Percentiles rank a stretch among this genome's conserved stretches.
phyloP scores from a whole-genome alignment of 2,888 invertebrate species.

The Eupithecia tripunctaria region DNA sequence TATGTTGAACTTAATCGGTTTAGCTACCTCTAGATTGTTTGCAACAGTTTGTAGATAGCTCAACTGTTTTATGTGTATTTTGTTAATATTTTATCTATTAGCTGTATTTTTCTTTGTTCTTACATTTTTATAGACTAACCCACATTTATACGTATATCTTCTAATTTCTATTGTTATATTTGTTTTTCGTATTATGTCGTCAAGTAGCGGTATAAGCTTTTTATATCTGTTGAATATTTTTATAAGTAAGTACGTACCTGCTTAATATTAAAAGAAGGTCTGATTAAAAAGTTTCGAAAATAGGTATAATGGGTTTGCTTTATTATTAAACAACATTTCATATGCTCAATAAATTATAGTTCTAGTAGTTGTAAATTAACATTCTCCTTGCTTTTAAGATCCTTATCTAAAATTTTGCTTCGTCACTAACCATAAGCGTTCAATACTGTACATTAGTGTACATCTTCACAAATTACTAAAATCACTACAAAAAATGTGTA shows the following conservation, averaged over 20 bases:
- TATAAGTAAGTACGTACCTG: too few relatives aligned
- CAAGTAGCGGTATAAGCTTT: background rate
- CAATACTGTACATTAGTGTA: too few relatives aligned
- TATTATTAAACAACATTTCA: background rate
- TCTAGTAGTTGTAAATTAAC: background rate
- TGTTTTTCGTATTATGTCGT: background rate
- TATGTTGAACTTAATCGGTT: too few relatives aligned
- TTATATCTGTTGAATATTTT: background rate
- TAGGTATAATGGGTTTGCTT: background rate
- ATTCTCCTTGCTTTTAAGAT: background rate
- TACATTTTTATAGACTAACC: background rate
- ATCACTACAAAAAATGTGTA: background rate
- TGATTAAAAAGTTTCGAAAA: background rate
- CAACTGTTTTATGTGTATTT: background rate
- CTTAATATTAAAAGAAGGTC: background rate
- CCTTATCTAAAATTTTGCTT: too few relatives aligned
- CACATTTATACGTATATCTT: background rate
- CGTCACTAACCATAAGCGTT: too few relatives aligned
- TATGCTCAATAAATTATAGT: background rate
- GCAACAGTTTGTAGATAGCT: background rate
- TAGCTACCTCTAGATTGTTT: background rate
- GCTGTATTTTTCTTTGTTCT: background rate
- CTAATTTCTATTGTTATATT: background rate
- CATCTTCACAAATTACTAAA: background rate
- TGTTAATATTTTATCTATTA: background rate